Evolutionary conservation across 2,113 vertebrate genomes (phyloP).

Genomic region (Caretta caretta): DNA sequence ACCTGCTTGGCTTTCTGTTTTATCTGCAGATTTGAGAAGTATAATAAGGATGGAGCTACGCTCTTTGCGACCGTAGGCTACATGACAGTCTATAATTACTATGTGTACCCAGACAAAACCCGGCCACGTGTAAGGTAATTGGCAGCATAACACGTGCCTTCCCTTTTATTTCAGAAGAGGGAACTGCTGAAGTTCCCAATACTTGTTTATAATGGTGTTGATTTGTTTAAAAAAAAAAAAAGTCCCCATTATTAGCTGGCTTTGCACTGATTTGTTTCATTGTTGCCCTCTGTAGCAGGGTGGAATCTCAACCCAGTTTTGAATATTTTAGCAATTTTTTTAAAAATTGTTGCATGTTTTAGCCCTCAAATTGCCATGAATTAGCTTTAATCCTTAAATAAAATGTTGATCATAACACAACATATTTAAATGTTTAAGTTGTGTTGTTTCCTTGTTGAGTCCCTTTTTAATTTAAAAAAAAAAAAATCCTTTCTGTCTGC

Average conservation of each 20-base stretch:
- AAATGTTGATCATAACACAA: background rate
- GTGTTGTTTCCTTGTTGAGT: background rate
- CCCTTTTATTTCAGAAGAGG: conserved; percentile 88
- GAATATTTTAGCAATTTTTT: conserved; percentile 52
- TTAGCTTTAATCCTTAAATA: background rate
- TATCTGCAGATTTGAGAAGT: conserved; percentile 99
- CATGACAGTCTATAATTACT: conserved; percentile 99
- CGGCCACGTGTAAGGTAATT: conserved; percentile 99
- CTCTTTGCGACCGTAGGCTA: conserved; percentile 99
- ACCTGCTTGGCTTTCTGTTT: conserved; percentile 99
- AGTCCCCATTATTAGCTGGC: conserved; percentile 73
- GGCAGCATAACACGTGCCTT: conserved; percentile 94
- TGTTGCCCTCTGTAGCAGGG: conserved; percentile 66
- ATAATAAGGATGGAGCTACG: conserved; percentile 99
- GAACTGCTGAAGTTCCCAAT: conserved; percentile 87
- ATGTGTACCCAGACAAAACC: conserved; percentile 99
- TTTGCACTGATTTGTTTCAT: conserved; percentile 78
- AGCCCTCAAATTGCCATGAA: background rate
- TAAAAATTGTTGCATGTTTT: background rate
- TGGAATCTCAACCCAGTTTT: conserved; percentile 67
- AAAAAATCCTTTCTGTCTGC: conserved; percentile 68
- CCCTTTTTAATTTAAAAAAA: conserved; percentile 60
- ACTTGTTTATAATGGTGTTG: conserved; percentile 84
- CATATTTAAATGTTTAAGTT: background rate
- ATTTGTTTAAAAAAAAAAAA: conserved; percentile 78